Percentiles rank a stretch among this genome's conserved stretches.
phyloP scores from a whole-genome alignment of 37 sponge, comb jelly and placozoan species.

The Crambe crambe region DNA sequence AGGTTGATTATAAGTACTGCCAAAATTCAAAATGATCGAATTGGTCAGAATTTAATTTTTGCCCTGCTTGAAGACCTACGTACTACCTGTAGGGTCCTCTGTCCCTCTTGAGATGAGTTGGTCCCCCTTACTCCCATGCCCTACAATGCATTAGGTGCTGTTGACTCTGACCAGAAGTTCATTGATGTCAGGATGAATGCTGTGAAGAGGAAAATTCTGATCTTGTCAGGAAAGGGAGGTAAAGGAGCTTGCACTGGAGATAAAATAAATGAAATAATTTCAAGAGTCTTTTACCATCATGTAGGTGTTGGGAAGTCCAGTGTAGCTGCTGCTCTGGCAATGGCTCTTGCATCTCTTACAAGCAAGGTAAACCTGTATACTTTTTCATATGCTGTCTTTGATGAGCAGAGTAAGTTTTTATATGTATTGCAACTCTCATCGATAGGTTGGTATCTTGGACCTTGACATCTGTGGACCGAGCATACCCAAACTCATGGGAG shows the following conservation, averaged over 20 bases:
- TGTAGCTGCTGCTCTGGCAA: slow-evolving; percentile 65
- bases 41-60: too few relatives aligned
- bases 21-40: neutral
- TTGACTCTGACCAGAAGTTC: slow-evolving; percentile 84
- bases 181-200: slow-evolving; percentile 94
- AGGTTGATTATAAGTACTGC: neutral
- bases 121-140: neutral
- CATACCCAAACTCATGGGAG: slow-evolving; percentile 71
- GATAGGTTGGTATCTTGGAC: slow-evolving; percentile 87
- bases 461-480: slow-evolving; percentile 95
- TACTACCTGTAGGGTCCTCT: neutral
- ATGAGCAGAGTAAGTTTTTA: neutral
- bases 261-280: neutral
- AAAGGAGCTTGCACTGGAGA: neutral
- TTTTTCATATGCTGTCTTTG: neutral
- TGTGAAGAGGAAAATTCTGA: slow-evolving; percentile 66
- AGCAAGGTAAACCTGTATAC: slow-evolving; percentile 50
- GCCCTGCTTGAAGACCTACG: too few relatives aligned
- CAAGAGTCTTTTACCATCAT: neutral
- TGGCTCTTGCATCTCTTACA: slow-evolving; percentile 54
- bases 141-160: slow-evolving; percentile 16
- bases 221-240: slow-evolving; percentile 95
- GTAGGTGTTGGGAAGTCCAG: slow-evolving; percentile 93
- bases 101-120: neutral
- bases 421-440: neutral